These are phyloP conservation scores for Orthosia cruda DNA, from an alignment of 2,888 invertebrate genomes.

Conservation along the genomic window DNA sequence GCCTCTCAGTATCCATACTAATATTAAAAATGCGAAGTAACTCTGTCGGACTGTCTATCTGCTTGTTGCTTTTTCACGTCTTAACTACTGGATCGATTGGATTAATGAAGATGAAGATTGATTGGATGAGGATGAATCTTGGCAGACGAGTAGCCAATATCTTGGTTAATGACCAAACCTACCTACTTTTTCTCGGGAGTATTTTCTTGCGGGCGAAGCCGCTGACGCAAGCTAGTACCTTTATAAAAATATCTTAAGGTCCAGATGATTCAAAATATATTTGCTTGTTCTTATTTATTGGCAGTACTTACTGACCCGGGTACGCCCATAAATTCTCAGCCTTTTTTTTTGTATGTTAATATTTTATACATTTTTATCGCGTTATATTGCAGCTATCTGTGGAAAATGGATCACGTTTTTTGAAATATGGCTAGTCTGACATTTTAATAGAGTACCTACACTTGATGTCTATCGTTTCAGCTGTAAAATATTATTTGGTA, in stretches of 20 bases:
- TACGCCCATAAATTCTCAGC: conserved; percentile 38
- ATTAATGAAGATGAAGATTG: too few relatives aligned
- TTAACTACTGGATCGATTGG: too few relatives aligned
- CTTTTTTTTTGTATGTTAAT: conserved; percentile 56
- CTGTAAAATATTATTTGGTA: conserved; percentile 41
- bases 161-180: too few relatives aligned
- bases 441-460: conserved; percentile 56
- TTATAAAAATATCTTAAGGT: conserved; percentile 12
- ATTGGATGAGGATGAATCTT: too few relatives aligned
- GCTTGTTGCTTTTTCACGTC: too few relatives aligned
- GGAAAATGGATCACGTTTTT: conserved; percentile 51
- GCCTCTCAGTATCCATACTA: too few relatives aligned
- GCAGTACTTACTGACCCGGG: conserved; percentile 37
- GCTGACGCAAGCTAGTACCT: neutral
- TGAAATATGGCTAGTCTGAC: conserved; percentile 42
- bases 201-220: too few relatives aligned
- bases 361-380: conserved; percentile 55
- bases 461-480: conserved; percentile 45
- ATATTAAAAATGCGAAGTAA: too few relatives aligned
- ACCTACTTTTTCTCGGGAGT: too few relatives aligned
- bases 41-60: too few relatives aligned
- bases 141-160: too few relatives aligned
- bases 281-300: conserved; percentile 41
- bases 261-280: conserved; percentile 10
- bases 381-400: conserved; percentile 59